These are phyloP conservation scores for Druceiella hillmani DNA, from an alignment of 2,888 invertebrate genomes.

Conservation along the genomic window DNA sequence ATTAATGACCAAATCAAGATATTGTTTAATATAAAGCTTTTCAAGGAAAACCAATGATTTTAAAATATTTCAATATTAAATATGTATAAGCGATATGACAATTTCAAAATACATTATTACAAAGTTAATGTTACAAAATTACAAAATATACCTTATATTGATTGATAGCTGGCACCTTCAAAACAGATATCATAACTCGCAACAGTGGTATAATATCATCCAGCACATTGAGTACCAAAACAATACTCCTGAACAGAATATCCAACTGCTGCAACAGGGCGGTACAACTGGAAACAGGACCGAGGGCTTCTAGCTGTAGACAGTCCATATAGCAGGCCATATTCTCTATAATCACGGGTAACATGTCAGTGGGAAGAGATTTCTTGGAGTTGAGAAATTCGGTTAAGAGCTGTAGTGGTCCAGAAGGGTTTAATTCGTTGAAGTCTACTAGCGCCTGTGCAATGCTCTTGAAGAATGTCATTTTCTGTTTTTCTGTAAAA, in stretches of 20 bases:
- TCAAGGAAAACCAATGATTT: too few relatives aligned
- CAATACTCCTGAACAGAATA: constrained; percentile 72
- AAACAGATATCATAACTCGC: constrained; percentile 69
- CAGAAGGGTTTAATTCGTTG: constrained; percentile 90
- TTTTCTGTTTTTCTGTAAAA: constrained; percentile 59
- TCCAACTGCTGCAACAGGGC: constrained; percentile 84
- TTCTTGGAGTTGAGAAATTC: constrained; percentile 57
- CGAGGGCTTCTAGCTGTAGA: constrained; percentile 76
- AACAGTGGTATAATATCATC: constrained; percentile 68
- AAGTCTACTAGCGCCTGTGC: constrained; percentile 93
- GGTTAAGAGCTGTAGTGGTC: constrained; percentile 85
- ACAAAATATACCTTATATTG: constrained; percentile 65
- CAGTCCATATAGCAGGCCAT: constrained; percentile 91
- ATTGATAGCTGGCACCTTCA: constrained; percentile 80
- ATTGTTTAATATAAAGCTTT: constrained; percentile 4
- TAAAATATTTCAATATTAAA: too few relatives aligned
- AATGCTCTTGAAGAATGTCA: constrained; percentile 90
- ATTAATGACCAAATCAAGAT: background rate
- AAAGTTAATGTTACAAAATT: constrained; percentile 6
- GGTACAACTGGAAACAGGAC: constrained; percentile 61
- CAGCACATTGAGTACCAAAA: constrained; percentile 62
- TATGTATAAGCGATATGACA: too few relatives aligned
- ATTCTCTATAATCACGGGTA: constrained; percentile 81
- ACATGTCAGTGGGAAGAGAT: constrained; percentile 43
- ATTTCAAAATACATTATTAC: too few relatives aligned